Percentiles rank a stretch among this genome's conserved stretches.
These are phyloP conservation scores for Ursus arctos DNA, from an alignment of 2,113 vertebrate genomes.

Conservation along the genomic window DNA sequence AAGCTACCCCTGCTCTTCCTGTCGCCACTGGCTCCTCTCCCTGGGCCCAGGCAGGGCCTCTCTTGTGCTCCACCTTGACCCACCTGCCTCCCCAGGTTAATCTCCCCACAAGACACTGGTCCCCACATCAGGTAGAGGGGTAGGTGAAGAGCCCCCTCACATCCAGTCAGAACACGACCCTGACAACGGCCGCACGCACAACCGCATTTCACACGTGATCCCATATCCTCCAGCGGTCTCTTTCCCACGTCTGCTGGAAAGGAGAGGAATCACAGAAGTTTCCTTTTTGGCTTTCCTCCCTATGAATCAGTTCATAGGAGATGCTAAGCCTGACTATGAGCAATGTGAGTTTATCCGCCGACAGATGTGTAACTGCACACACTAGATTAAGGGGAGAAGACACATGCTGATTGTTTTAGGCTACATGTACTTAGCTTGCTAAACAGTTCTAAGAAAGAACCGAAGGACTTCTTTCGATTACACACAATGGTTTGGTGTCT, in stretches of 20 bases:
- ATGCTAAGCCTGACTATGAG: not conserved
- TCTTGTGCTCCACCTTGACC: slow-evolving; percentile 16
- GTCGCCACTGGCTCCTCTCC: not conserved
- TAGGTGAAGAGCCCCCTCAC: not conserved
- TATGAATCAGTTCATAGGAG: slow-evolving; percentile 19
- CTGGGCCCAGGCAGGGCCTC: not conserved
- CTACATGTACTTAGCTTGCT: slow-evolving; percentile 17
- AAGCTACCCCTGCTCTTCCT: not conserved
- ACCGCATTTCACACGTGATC: not conserved
- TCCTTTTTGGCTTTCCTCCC: slow-evolving; percentile 19
- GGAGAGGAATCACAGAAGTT: not conserved
- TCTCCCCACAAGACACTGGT: slow-evolving; percentile 22
- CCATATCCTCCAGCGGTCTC: not conserved
- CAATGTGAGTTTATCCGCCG: not conserved
- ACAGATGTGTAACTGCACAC: slow-evolving; percentile 1
- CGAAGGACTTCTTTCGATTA: slow-evolving; percentile 54
- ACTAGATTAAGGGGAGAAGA: not conserved
- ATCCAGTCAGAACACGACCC: not conserved
- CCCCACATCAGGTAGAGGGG: not conserved
- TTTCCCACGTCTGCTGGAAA: not conserved
- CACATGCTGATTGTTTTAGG: not conserved
- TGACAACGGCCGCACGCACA: not conserved
- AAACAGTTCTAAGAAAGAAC: slow-evolving; percentile 19
- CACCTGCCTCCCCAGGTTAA: not conserved
- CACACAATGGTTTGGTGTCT: slow-evolving; percentile 52